Conservation (phyloP, 2,113 vertebrate genomes). For the Amia ocellicauda region DNA sequence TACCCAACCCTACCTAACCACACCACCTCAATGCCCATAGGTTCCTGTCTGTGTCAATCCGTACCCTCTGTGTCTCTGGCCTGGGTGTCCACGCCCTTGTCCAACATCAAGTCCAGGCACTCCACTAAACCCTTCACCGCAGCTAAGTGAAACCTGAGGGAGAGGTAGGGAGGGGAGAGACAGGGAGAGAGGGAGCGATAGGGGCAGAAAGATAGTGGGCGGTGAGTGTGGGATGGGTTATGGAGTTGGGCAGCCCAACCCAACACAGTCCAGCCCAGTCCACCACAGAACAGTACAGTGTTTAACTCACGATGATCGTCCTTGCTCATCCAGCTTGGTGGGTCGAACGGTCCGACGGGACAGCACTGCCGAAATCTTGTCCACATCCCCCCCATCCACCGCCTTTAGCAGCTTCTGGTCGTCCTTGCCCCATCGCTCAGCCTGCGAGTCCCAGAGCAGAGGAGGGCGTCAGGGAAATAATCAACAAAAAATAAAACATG, state of each 20-base stretch:
- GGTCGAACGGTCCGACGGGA: neutral
- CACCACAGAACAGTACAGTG: too few species aligned
- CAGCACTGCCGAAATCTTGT: neutral
- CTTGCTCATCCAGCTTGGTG: slow-evolving; percentile 7
- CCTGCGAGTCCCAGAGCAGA: neutral
- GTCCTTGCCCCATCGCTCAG: slow-evolving; percentile 1
- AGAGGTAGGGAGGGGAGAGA: slow-evolving; percentile 1
- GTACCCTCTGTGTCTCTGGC: slow-evolving; percentile 58
- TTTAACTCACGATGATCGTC: slow-evolving; percentile 5
- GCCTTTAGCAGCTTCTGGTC: slow-evolving; percentile 3
- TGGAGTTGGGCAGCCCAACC: too few species aligned
- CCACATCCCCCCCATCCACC: neutral
- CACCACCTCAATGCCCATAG: too few species aligned
- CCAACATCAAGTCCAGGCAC: slow-evolving; percentile 59
- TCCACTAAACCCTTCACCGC: slow-evolving; percentile 59
- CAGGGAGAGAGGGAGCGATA: neutral
- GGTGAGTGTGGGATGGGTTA: too few species aligned
- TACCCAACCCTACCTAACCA: too few species aligned
- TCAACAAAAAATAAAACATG: too few species aligned
- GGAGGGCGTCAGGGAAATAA: too few species aligned
- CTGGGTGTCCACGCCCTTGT: slow-evolving; percentile 50
- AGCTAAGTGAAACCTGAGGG: slow-evolving; percentile 62
- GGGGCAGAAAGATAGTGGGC: too few species aligned
- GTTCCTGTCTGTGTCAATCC: too few species aligned
- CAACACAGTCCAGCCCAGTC: too few species aligned